A percentile compares a stretch with the other conserved stretches of the same genome.
Conservation (phyloP, 2,113 vertebrate species). For the Ciconia maguari region DNA sequence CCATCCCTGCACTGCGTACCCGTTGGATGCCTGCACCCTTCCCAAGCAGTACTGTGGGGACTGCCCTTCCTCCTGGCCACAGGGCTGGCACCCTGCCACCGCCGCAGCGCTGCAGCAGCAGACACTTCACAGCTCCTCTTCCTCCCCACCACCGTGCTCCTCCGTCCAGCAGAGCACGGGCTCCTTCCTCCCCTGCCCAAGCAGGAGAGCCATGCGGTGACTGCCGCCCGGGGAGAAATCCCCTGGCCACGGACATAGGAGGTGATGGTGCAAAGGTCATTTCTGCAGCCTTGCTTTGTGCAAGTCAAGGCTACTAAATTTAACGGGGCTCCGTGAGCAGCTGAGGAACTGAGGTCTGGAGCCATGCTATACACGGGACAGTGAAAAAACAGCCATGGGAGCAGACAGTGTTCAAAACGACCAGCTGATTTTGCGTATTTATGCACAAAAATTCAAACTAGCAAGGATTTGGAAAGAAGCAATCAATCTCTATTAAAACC, state of each 20-base stretch:
- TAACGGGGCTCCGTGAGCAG: not conserved
- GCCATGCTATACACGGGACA: rapidly evolving
- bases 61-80: not conserved
- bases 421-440: not conserved
- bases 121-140: not conserved
- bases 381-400: not conserved
- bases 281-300: not conserved
- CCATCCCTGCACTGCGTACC: not conserved
- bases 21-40: rapidly evolving
- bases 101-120: rapidly evolving
- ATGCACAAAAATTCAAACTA: not conserved
- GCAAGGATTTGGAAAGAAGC: not conserved
- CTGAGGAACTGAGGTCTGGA: not conserved
- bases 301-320: not conserved
- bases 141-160: rapidly evolving
- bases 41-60: rapidly evolving
- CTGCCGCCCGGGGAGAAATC: rapidly evolving
- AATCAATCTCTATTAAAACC: not conserved
- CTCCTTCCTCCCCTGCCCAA: not conserved
- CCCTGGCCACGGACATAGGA: not conserved
- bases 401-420: not conserved
- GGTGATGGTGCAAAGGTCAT: not conserved
- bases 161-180: rapidly evolving
- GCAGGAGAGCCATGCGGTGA: rapidly evolving
- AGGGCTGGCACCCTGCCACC: not conserved